Evolutionary conservation across 2,888 invertebrate species (phyloP), one percentile per base, ranked within the genome.

Genomic region (Drosophila anomelani): DNA sequence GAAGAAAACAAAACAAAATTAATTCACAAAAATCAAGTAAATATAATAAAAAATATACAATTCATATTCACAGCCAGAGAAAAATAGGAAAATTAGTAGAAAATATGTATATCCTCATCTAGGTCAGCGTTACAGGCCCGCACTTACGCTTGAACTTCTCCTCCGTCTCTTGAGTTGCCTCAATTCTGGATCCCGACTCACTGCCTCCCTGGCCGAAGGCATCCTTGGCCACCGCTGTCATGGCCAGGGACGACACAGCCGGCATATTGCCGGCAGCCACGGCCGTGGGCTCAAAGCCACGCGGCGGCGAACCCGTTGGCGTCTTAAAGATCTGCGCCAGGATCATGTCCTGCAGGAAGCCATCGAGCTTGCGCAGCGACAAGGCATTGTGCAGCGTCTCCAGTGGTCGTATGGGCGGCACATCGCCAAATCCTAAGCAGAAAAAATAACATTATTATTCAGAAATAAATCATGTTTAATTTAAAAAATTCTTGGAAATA

Each of bases 301-400:
- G 95, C 17, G 96, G 95, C 68, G 96, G 94, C 58, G 96, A 94
- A 39, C 96, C 95, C 60, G 95, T 95, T 58, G 97, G 96, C 38
- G 96, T 95, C 81, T 95, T 94, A 83, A 95, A 95, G 79, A 96
- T 93, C 66, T 96, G 95, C 59, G 95, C 95, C 38, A 95, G 94
- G 17, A 97, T 96, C 94, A 98, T 97, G 84, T 96, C 95, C 89
- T 97, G 97, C 92, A 99, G 93, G 93, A 98, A 99, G 49, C 93
- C 94, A 92, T 99, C 98, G 88, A 99, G 93, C 92, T 99, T 98
- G 47, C 96, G 95, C 90, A 98, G 94, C 56, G 98, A 98, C 80
- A 99, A 94, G 54, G 98, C 97, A 93, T 99, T 99, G 94, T 99
- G 99, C 72, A 99, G 94, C 6, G 99, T 99, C 94, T 99, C 99